Evolutionary conservation across 2,113 vertebrate species (phyloP).

Genomic region (zebrafish (Danio rerio)): GRCz12tu NC_133197.1:4143501-4144000

Average conservation of each 20-base stretch:
- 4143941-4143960: neutral
- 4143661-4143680: neutral
- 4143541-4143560: slow-evolving; percentile 59
- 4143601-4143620: slow-evolving; percentile 7
- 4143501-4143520: slow-evolving; percentile 50
- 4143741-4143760: slow-evolving; percentile 80
- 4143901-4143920: neutral
- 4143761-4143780: slow-evolving; percentile 69
- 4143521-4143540: slow-evolving; percentile 38
- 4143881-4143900: slow-evolving; percentile 61
- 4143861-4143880: slow-evolving; percentile 67
- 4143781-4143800: slow-evolving; percentile 84
- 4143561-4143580: slow-evolving; percentile 68
- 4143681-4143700: slow-evolving; percentile 63
- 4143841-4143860: slow-evolving; percentile 40
- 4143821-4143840: slow-evolving; percentile 49
- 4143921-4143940: too few species aligned
- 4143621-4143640: slow-evolving; percentile 40
- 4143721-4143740: slow-evolving; percentile 81
- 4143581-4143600: slow-evolving; percentile 34
- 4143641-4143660: slow-evolving; percentile 27
- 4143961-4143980: neutral
- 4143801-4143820: slow-evolving; percentile 86
- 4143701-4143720: slow-evolving; percentile 82
- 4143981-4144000: too few species aligned